These are phyloP conservation scores for Brachypodius melanocephalos DNA, from an alignment of 2,113 vertebrate genomes.

Conservation along the genomic window DNA sequence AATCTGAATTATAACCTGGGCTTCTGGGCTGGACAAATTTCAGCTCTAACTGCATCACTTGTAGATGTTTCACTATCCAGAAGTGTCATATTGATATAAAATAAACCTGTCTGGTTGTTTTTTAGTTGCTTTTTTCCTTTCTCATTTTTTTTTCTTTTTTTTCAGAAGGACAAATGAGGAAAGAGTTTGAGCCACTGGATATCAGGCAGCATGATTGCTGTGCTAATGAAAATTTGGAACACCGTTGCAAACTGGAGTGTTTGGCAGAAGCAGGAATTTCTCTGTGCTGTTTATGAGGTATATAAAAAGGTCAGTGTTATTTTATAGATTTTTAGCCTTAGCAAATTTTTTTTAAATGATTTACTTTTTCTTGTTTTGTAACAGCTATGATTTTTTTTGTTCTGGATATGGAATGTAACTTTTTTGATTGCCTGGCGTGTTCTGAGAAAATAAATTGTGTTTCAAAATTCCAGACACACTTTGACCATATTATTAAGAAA, in stretches of 20 bases:
- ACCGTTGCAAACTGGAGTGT: background rate
- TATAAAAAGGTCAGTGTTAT: slow-evolving; percentile 44
- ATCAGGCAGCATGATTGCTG: background rate
- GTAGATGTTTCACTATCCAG: background rate
- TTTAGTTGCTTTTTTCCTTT: background rate
- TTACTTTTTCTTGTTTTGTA: slow-evolving; percentile 30
- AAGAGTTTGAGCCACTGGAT: background rate
- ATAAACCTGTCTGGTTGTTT: background rate
- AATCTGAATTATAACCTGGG: background rate
- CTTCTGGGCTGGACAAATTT: background rate
- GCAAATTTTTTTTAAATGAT: background rate
- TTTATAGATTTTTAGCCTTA: slow-evolving; percentile 45
- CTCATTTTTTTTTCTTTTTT: no score
- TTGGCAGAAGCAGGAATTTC: slow-evolving; percentile 31
- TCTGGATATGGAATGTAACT: background rate
- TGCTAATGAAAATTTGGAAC: slow-evolving; percentile 35
- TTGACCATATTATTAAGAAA: slow-evolving; percentile 41
- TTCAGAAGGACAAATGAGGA: background rate
- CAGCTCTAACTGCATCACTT: background rate
- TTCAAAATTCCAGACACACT: slow-evolving; percentile 28
- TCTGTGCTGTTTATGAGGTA: slow-evolving; percentile 34
- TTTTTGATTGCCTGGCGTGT: background rate
- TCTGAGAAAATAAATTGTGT: background rate
- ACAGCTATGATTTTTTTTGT: background rate
- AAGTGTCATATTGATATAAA: background rate